These are phyloP conservation scores for Tillus elongatus DNA, from an alignment of 2,888 invertebrate genomes.

Conservation along the genomic window DNA sequence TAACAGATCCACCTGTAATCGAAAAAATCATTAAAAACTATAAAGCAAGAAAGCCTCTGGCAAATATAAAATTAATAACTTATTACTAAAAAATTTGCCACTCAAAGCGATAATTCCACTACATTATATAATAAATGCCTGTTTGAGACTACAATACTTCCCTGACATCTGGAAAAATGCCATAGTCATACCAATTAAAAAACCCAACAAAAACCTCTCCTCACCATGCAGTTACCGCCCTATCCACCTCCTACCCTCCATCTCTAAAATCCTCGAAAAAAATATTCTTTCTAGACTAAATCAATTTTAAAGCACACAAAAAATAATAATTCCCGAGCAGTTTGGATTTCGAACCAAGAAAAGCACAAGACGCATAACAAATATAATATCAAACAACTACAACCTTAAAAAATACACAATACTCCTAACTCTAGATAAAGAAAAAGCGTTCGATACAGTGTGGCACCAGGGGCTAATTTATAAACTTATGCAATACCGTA, in stretches of 20 bases:
- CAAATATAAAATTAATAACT: constrained; percentile 15
- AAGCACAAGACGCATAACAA: constrained; percentile 1
- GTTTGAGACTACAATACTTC: constrained; percentile 17
- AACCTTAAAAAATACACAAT: neutral
- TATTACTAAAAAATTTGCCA: constrained; percentile 20
- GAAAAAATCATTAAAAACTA: constrained; percentile 4
- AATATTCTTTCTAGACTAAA: constrained; percentile 4
- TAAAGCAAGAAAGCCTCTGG: constrained; percentile 7
- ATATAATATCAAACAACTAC: neutral
- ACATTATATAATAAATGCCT: constrained; percentile 18
- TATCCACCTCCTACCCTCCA: constrained; percentile 16
- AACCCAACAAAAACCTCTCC: constrained; percentile 19
- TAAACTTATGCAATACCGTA: constrained; percentile 4
- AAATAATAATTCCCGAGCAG: neutral
- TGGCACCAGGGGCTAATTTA: constrained; percentile 11
- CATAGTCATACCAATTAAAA: constrained; percentile 18
- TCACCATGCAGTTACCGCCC: constrained; percentile 20
- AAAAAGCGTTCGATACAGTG: constrained; percentile 13
- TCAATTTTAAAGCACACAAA: neutral
- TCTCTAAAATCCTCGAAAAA: constrained; percentile 10
- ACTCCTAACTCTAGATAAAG: constrained; percentile 1
- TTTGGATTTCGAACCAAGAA: constrained; percentile 1
- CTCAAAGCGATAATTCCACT: constrained; percentile 19
- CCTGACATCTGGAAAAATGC: constrained; percentile 22
- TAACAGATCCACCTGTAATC: constrained; percentile 1